phyloP scores from a whole-genome alignment of 1,140 invertebrate species.

The Philopotamus ludificatus region DNA sequence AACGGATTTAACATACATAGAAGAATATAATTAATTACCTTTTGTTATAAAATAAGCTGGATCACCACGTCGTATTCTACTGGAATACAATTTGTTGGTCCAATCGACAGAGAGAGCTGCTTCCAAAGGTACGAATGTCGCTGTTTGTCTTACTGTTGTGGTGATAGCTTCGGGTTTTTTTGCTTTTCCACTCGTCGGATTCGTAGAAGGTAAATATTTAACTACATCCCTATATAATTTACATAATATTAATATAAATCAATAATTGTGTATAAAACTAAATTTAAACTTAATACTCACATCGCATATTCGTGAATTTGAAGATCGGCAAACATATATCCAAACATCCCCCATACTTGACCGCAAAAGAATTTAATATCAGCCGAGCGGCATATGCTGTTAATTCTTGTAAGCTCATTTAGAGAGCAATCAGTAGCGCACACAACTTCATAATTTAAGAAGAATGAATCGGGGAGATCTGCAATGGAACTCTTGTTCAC shows the following conservation, averaged over 20 bases:
- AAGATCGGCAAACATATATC: slow-evolving; percentile 89
- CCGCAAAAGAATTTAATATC: slow-evolving; percentile 86
- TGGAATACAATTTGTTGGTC: slow-evolving; percentile 51
- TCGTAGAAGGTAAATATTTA: slow-evolving; percentile 59
- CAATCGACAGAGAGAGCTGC: slow-evolving; percentile 68
- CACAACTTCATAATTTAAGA: slow-evolving; percentile 80
- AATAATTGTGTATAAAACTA: background rate
- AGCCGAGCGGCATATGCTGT: slow-evolving; percentile 75
- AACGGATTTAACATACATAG: slow-evolving; percentile 24
- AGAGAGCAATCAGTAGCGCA: slow-evolving; percentile 75
- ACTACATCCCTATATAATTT: slow-evolving; percentile 50
- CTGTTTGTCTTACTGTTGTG: slow-evolving; percentile 52
- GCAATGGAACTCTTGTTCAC: slow-evolving; percentile 66
- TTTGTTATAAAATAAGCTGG: slow-evolving; percentile 56
- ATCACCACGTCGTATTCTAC: slow-evolving; percentile 51
- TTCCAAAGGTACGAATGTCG: slow-evolving; percentile 68
- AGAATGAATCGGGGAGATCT: slow-evolving; percentile 71
- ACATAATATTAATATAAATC: background rate
- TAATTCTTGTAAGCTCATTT: slow-evolving; percentile 71
- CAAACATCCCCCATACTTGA: slow-evolving; percentile 92
- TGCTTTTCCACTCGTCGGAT: slow-evolving; percentile 55
- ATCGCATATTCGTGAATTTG: slow-evolving; percentile 82
- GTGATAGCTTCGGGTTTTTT: slow-evolving; percentile 53
- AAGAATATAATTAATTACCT: slow-evolving; percentile 34
- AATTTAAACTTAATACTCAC: slow-evolving; percentile 58